Percentiles rank a stretch among this genome's conserved stretches.
These are phyloP conservation scores for Gonocerus acuteangulatus DNA, from an alignment of 2,888 invertebrate genomes.

Conservation along the genomic window DNA sequence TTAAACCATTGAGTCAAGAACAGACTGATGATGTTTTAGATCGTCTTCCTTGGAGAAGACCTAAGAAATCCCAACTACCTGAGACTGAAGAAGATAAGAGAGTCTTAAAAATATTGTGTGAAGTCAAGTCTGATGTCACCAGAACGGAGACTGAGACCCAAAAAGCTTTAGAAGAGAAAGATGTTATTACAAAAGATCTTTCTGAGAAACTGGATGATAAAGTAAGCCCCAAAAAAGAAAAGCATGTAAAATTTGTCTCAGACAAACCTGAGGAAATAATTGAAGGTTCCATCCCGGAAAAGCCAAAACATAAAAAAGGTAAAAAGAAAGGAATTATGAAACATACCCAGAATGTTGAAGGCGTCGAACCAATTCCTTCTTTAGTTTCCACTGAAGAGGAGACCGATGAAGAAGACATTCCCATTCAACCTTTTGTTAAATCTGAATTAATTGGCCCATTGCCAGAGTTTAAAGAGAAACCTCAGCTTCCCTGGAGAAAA, in stretches of 20 bases:
- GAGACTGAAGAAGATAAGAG: constrained; percentile 21
- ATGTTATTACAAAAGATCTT: not conserved
- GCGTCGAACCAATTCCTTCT: constrained; percentile 33
- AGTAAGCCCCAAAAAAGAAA: constrained; percentile 27
- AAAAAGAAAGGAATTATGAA: constrained; percentile 36
- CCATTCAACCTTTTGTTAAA: constrained; percentile 20
- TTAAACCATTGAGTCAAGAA: too few relatives aligned
- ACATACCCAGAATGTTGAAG: constrained; percentile 28
- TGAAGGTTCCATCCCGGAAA: constrained; percentile 27
- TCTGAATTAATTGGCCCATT: constrained; percentile 26
- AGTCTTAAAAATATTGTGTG: constrained; percentile 26
- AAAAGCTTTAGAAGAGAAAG: not conserved
- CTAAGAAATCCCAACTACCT: constrained; percentile 1
- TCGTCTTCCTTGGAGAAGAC: not conserved
- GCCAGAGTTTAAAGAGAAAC: constrained; percentile 35
- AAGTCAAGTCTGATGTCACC: not conserved
- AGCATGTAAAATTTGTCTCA: constrained; percentile 35
- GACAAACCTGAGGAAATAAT: constrained; percentile 44
- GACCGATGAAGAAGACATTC: constrained; percentile 32
- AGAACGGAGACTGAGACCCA: not conserved
- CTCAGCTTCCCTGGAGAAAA: constrained; percentile 39
- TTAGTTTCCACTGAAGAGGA: constrained; percentile 36
- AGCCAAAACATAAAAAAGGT: constrained; percentile 16
- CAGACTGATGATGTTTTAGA: too few relatives aligned
- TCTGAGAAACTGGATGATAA: constrained; percentile 8